Conservation (phyloP, 1,140 invertebrate genomes). For the Papilio polyxenes region DNA sequence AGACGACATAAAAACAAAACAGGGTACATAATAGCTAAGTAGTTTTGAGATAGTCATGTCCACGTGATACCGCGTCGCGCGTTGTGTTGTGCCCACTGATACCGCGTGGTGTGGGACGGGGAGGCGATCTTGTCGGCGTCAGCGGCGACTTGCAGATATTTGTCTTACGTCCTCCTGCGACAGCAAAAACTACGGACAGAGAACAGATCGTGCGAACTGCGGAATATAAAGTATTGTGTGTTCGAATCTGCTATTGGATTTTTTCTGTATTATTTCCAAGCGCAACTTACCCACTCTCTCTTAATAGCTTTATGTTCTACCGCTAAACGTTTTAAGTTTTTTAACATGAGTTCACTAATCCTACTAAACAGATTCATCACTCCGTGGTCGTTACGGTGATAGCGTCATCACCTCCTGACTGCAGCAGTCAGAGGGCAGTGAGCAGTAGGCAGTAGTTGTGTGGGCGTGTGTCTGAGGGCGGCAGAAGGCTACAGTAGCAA, state of each 20-base stretch:
- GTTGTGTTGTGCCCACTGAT: neutral
- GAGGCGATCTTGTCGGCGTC: neutral
- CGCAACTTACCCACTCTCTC: too few species aligned
- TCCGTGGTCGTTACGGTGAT: neutral
- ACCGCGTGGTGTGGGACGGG: neutral
- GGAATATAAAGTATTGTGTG: neutral
- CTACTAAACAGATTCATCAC: neutral
- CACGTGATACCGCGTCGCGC: neutral
- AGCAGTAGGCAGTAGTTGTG: neutral
- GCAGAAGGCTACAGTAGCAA: conserved; percentile 2
- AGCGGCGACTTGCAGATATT: neutral
- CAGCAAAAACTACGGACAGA: neutral
- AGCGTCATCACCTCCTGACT: neutral
- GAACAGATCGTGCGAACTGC: neutral
- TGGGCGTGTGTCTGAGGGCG: conserved; percentile 7
- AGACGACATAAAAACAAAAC: too few species aligned
- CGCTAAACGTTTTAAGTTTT: too few species aligned
- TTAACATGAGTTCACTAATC: too few species aligned
- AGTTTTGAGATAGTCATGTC: neutral
- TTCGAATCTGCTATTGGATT: neutral
- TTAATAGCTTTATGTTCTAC: too few species aligned
- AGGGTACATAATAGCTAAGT: too few species aligned
- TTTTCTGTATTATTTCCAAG: neutral
- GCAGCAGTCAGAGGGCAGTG: neutral
- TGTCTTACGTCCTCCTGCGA: neutral